phyloP scores from a whole-genome alignment of 2,113 vertebrate species.

The Gopherus flavomarginatus region DNA sequence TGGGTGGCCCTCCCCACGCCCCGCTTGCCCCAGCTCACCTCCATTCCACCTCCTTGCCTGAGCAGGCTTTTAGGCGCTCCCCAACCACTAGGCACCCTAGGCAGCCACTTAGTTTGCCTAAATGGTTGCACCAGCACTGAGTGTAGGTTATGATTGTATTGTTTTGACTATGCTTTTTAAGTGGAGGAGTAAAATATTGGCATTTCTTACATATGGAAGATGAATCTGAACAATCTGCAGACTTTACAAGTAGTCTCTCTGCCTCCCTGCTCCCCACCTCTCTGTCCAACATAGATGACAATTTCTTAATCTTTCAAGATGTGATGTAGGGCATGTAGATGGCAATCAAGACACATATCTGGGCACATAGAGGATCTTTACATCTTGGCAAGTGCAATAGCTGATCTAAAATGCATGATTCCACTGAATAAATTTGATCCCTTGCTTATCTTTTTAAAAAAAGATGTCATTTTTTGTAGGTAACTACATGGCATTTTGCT shows the following conservation, averaged over 20 bases:
- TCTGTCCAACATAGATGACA: fast-evolving
- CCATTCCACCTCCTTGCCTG: no score
- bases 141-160: fast-evolving
- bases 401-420: neutral
- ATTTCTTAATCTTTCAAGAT: fast-evolving
- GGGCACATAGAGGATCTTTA: neutral
- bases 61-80: no score
- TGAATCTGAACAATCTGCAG: neutral
- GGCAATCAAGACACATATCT: neutral
- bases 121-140: no score
- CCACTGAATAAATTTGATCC: neutral
- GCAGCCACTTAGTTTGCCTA: no score
- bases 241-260: neutral
- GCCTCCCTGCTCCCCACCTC: neutral
- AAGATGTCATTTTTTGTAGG: fast-evolving
- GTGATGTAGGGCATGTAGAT: fast-evolving
- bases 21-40: no score
- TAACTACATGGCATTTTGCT: neutral
- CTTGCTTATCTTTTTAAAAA: fast-evolving
- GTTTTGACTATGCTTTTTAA: neutral
- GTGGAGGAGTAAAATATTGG: neutral
- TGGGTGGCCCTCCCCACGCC: no score
- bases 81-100: no score
- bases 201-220: neutral
- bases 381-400: fast-evolving